Percentiles rank a stretch among this genome's conserved stretches.
Evolutionary conservation across 2,113 vertebrate genomes (phyloP).

Genomic region (Tenebrosternarchus preto): DNA sequence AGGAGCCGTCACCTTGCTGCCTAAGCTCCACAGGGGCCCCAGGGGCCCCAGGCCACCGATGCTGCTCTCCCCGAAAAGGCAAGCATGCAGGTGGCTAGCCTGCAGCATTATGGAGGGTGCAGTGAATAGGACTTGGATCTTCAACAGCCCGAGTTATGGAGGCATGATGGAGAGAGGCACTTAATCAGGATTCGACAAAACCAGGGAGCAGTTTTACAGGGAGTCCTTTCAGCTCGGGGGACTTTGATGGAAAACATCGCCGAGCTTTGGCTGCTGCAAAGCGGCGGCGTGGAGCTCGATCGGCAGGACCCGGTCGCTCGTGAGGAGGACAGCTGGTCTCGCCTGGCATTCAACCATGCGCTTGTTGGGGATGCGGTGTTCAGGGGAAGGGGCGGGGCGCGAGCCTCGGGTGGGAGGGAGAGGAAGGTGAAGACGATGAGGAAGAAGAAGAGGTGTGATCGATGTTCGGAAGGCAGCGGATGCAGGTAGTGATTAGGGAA

Average conservation of each 20-base stretch:
- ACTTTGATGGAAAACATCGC: background rate
- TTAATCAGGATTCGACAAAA: background rate
- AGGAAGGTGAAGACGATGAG: slow-evolving; percentile 33
- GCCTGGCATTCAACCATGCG: slow-evolving; percentile 49
- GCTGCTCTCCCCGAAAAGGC: background rate
- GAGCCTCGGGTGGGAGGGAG: slow-evolving; percentile 9
- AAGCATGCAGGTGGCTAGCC: background rate
- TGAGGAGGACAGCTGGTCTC: slow-evolving; percentile 37
- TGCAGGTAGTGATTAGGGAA: slow-evolving; percentile 6
- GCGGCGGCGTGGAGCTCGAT: background rate
- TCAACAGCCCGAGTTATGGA: background rate
- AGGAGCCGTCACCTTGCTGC: too few relatives aligned
- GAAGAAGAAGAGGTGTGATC: background rate
- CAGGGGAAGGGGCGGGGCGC: too few relatives aligned
- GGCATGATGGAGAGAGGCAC: background rate
- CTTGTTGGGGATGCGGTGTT: too few relatives aligned
- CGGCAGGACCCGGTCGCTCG: background rate
- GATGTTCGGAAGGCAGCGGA: background rate
- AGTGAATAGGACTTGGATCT: slow-evolving; percentile 13
- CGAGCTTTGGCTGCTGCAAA: background rate
- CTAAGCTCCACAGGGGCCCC: too few relatives aligned
- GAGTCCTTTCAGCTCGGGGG: background rate
- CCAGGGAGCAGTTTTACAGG: background rate
- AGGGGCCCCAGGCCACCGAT: background rate
- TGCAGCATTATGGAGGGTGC: background rate